Evolutionary conservation across 1,140 invertebrate species (phyloP).

Genomic region (Marisa cornuarietis): DNA sequence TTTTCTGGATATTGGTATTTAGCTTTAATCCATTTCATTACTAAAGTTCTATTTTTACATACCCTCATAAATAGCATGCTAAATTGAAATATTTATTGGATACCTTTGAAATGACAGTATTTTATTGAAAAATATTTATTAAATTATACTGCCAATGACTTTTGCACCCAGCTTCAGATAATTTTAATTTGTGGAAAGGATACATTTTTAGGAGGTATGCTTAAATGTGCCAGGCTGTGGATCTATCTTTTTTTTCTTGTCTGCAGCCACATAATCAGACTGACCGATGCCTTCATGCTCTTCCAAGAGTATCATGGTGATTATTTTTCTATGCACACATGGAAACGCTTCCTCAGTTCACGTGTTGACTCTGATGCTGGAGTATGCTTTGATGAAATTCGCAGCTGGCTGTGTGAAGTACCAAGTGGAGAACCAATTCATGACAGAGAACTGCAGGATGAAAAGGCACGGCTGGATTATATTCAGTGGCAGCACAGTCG

Average conservation of each 20-base stretch:
- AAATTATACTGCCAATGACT: too few relatives aligned
- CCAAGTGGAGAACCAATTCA: slow-evolving; percentile 38
- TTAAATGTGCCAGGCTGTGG: too few relatives aligned
- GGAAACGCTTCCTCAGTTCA: slow-evolving; percentile 51
- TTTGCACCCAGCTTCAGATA: too few relatives aligned
- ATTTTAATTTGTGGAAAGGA: too few relatives aligned
- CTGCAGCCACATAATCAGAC: slow-evolving; percentile 42
- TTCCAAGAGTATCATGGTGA: slow-evolving; percentile 58
- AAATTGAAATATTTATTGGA: too few relatives aligned
- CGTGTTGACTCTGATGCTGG: slow-evolving; percentile 39
- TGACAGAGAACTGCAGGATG: slow-evolving; percentile 46
- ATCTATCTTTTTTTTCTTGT: not conserved
- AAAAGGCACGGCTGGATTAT: slow-evolving; percentile 37
- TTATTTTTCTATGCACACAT: slow-evolving; percentile 55
- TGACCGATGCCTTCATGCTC: slow-evolving; percentile 51
- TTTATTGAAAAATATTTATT: too few relatives aligned
- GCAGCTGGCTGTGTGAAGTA: slow-evolving; percentile 50
- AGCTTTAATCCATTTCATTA: too few relatives aligned
- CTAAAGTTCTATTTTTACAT: too few relatives aligned
- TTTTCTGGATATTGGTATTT: too few relatives aligned
- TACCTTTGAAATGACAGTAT: too few relatives aligned
- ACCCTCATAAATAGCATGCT: too few relatives aligned
- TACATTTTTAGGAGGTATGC: too few relatives aligned
- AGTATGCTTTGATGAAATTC: slow-evolving; percentile 59
- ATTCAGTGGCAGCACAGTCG: slow-evolving; percentile 30